phyloP scores from a whole-genome alignment of 1,140 invertebrate genomes.

The Drosophila ogumai region DNA sequence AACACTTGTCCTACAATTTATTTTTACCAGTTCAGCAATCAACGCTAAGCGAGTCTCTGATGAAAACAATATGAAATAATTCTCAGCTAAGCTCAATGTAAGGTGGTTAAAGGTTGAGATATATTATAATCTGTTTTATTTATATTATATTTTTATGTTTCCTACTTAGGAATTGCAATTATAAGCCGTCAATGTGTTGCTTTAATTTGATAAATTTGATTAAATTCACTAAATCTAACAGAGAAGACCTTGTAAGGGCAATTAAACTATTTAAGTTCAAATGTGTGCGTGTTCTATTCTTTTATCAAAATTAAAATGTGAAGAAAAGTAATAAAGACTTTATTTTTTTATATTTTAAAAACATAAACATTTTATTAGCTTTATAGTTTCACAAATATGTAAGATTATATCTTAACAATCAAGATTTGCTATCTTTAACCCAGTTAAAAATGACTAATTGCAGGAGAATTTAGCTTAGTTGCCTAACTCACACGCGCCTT shows the following conservation, averaged over 20 bases:
- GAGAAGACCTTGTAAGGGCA: not conserved
- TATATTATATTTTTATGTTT: no score
- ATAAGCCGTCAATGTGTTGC: not conserved
- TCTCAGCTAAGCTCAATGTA: not conserved
- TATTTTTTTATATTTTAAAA: not conserved
- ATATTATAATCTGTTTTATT: no score
- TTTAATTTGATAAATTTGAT: not conserved
- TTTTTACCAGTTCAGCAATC: constrained; percentile 21
- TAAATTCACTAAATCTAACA: not conserved
- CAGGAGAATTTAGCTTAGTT: constrained; percentile 27
- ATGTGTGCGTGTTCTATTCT: not conserved
- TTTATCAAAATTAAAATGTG: not conserved
- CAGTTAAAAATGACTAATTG: constrained; percentile 18
- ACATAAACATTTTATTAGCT: constrained; percentile 1
- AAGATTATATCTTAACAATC: not conserved
- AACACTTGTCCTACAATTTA: constrained; percentile 40
- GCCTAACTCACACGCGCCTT: constrained; percentile 23
- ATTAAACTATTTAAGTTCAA: not conserved
- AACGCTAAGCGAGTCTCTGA: not conserved
- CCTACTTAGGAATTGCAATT: not conserved
- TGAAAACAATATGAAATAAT: constrained; percentile 4
- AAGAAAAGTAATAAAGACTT: no score
- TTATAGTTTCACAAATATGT: not conserved
- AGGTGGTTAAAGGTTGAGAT: not conserved
- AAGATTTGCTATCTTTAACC: constrained; percentile 1